A percentile compares a stretch with the other conserved stretches of the same genome.
These are phyloP conservation scores for Lycaon pictus DNA, from an alignment of 2,113 vertebrate genomes.

Conservation along the genomic window DNA sequence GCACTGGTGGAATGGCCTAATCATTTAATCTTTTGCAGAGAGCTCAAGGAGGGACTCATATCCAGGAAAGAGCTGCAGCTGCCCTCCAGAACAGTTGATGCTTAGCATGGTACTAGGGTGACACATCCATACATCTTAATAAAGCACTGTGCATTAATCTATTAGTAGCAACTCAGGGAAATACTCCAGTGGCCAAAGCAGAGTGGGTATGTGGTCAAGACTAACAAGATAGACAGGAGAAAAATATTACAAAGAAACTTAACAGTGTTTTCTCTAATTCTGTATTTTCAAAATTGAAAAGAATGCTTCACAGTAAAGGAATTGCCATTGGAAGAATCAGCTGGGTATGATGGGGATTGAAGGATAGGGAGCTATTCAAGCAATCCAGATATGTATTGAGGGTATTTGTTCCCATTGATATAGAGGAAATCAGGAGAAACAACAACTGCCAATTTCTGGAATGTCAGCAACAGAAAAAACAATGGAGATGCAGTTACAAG, in stretches of 20 bases:
- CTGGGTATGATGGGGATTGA: neutral
- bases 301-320: slow-evolving; percentile 38
- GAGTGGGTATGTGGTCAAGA: neutral
- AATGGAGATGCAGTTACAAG: neutral
- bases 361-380: neutral
- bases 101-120: slow-evolving; percentile 65
- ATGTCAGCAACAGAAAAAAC: neutral
- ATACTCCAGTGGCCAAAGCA: slow-evolving; percentile 66
- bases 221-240: slow-evolving; percentile 11
- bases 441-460: neutral
- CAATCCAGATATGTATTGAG: neutral
- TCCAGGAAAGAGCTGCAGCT: slow-evolving; percentile 23
- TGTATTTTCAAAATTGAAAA: slow-evolving; percentile 14
- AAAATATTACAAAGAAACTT: slow-evolving; percentile 31
- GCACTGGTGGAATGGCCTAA: slow-evolving; percentile 1
- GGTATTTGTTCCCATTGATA: neutral
- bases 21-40: slow-evolving; percentile 57
- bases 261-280: neutral
- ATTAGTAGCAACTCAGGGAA: slow-evolving; percentile 39
- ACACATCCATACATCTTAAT: slow-evolving; percentile 81
- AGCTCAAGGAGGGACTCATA: neutral
- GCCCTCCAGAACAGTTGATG: slow-evolving; percentile 14
- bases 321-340: neutral
- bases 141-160: slow-evolving; percentile 61
- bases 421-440: neutral